Conservation (phyloP, 2,888 invertebrate species). For the Drosophila nr. fundita region DNA sequence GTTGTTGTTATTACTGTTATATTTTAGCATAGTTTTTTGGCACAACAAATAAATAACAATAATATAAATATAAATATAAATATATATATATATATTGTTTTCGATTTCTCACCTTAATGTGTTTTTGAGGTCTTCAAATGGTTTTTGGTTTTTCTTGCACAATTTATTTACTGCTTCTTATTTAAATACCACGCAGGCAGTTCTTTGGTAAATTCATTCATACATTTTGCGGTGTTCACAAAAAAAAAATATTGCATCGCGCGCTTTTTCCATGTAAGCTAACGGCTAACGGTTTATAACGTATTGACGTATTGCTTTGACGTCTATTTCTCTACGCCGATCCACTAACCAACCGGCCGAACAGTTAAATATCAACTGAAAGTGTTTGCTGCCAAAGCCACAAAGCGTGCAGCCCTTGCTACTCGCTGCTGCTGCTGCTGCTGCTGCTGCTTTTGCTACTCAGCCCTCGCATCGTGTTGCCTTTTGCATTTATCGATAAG, state of each 20-base stretch:
- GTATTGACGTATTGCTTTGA: constrained; percentile 3
- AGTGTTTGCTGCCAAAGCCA: constrained; percentile 13
- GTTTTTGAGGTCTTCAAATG: constrained; percentile 47
- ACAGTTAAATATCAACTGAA: constrained; percentile 59
- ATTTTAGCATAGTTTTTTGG: constrained; percentile 37
- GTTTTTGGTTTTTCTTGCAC: constrained; percentile 20
- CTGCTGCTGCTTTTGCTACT: neutral
- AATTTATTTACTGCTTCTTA: constrained; percentile 16
- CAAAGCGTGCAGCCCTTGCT: constrained; percentile 1
- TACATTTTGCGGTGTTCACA: constrained; percentile 38
- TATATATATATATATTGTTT: constrained; percentile 31
- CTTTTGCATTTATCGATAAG: constrained; percentile 15
- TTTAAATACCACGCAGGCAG: constrained; percentile 21
- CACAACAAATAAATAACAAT: constrained; percentile 58
- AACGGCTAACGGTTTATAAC: constrained; percentile 59
- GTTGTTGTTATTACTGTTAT: constrained; percentile 29
- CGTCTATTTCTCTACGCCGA: constrained; percentile 8
- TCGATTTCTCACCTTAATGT: constrained; percentile 64
- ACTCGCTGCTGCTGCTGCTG: neutral
- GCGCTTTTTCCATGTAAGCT: constrained; percentile 54
- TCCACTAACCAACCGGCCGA: constrained; percentile 58
- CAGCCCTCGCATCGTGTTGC: constrained; percentile 15
- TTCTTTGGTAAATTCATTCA: constrained; percentile 44
- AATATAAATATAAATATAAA: constrained; percentile 13
- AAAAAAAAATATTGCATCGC: constrained; percentile 48